Base-by-base conservation (phyloP, 2,113 vertebrate genomes). In the Vulpes ferrilata region DNA sequence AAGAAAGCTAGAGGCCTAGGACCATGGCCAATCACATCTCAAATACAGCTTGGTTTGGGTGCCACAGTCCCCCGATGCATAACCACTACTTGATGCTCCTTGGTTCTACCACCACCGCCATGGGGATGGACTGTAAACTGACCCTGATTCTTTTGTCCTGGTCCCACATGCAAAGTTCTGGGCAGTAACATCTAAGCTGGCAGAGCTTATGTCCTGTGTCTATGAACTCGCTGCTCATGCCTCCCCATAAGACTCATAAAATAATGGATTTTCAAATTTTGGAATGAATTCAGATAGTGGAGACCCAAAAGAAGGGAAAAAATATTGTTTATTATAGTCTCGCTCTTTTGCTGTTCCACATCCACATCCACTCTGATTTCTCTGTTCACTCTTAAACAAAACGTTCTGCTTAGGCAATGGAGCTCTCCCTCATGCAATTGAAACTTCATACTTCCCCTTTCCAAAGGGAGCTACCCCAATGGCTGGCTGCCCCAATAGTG, bases 81-180 rank as follows among this genome's bases (percentile, higher is more conserved):
- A 9, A 48, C 4, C 22, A 3, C 22, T 0, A n/a, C 59, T 7
- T 0, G 38, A 53, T 7, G 0, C 6, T 48, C n/a, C 27, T 11
- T 25, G 9, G 4, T 11, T 3, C 22, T 9, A 3, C 60, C 64
- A 7, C 15, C 30, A 25, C 78, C 65, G 2, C 57, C 17, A 0
- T 3, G 83, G 64, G 13, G 15, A n/a, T 30, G n/a, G 38, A 6
- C 30, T 38, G 19, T 35, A 35, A 17, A 6, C 51, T 27, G 53
- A 69, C 17, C 22, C 20, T 13, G 5, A 27, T 3, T 43, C 32
- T 53, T 59, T 53, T 43, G 0, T 38, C 60, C 43, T 82, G 53
- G 23, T 35, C 51, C 51, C 59, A 73, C 43, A 7, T 67, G 62
- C 38, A 13, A 11, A 78, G 62, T 65, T 43, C 38, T 30, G 17